Base-by-base conservation (phyloP, 2,113 vertebrate genomes). In the Globicephala melas region DNA sequence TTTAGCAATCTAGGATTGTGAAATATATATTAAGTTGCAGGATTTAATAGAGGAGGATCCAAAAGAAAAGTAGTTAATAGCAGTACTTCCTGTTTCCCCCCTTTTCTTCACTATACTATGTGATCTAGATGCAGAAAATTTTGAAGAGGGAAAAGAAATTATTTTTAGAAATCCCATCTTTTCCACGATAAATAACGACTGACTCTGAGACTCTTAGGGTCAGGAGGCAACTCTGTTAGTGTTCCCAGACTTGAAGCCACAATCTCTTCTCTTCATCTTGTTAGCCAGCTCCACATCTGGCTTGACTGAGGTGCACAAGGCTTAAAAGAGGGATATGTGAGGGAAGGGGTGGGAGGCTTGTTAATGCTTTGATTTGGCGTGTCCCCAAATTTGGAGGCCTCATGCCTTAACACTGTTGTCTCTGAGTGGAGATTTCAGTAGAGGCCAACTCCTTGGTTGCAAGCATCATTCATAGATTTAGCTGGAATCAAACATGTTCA, bases 111-210 rank as follows among this genome's bases (percentile, higher is more conserved):
- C 26, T 89, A 20, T 77, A 87, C 41, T 89, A 38, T 89, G 36
- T 71, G 55, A 63, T 96, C 44, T 94, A 86, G 41, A 85, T 79
- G 47, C 47, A 96, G 60, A 86, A 70, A 89, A 91, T 55, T 87
- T 95, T 81, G 58, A 94, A 96, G 81, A 76, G 7, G 21, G 85
- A n/a, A 96, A 92, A 74, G 1, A 86, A 96, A 80, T 73, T 97
- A 83, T 76, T 62, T 97, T 96, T 86, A 88, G 85, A 94, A 85
- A 83, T 2, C 3, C 4, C 33, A 15, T 44, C 11, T 92, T 93
- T 67, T 68, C 25, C 15, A 70, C 41, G 15, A 83, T 31, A 95
- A 77, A 76, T 89, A 60, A 79, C 79, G 76, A 87, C 53, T 50
- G 28, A 82, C 55, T 89, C 33, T 65, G 60, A 96, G 73, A 89